phyloP scores from a whole-genome alignment of 2,888 invertebrate genomes.

The Epinotia nisella region DNA sequence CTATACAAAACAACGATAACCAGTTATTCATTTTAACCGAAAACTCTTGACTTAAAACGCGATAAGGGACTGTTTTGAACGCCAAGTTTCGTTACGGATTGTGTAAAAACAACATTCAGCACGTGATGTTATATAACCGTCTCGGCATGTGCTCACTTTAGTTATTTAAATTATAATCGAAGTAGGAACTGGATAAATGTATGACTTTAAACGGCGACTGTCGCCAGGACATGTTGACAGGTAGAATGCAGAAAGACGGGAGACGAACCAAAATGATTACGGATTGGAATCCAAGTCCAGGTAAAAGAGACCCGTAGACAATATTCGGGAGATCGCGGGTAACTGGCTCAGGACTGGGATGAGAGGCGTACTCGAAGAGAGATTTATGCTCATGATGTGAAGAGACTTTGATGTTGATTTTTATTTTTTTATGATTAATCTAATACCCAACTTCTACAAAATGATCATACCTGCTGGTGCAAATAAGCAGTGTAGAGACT shows the following conservation, averaged over 20 bases:
- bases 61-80: slow-evolving; percentile 64
- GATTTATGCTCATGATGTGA: background rate
- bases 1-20: slow-evolving; percentile 41
- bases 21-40: slow-evolving; percentile 42
- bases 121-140: slow-evolving; percentile 53
- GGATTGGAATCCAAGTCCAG: too few species aligned
- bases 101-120: slow-evolving; percentile 46
- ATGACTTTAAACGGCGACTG: background rate
- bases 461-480: slow-evolving; percentile 16
- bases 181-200: slow-evolving; percentile 18
- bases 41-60: slow-evolving; percentile 34
- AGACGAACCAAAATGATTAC: background rate
- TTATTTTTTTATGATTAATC: background rate
- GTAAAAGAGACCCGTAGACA: background rate
- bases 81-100: slow-evolving; percentile 51
- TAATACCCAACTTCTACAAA: slow-evolving; percentile 8
- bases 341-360: background rate
- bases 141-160: slow-evolving; percentile 2
- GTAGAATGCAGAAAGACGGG: background rate
- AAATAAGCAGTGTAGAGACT: slow-evolving; percentile 32
- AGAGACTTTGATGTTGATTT: background rate
- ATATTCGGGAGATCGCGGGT: background rate
- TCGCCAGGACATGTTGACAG: background rate
- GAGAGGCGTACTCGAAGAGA: background rate
- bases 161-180: slow-evolving; percentile 43